A percentile compares a stretch with the other conserved stretches of the same genome.
Conservation (phyloP, 2,113 vertebrate species). For the Ciconia stormi region DNA sequence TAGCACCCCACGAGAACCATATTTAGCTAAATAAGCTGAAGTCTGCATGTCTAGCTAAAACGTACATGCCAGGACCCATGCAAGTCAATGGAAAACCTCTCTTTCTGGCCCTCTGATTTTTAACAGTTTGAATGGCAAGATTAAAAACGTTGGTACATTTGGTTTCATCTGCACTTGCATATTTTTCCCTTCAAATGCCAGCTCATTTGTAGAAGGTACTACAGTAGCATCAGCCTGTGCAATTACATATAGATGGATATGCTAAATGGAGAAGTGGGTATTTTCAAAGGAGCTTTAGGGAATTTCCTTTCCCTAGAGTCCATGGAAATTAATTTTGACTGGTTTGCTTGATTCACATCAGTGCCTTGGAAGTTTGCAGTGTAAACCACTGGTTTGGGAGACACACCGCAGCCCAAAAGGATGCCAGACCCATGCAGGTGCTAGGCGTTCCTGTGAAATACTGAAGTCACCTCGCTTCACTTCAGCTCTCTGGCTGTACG, state of each 20-base stretch:
- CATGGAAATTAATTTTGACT: not conserved
- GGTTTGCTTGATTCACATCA: not conserved
- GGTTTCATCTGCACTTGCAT: not conserved
- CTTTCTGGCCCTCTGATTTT: not conserved
- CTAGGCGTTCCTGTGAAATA: not conserved
- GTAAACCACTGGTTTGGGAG: not conserved
- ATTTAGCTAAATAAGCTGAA: not conserved
- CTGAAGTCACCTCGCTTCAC: not conserved
- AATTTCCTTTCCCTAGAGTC: not conserved
- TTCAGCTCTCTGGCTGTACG: not conserved
- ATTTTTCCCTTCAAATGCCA: not conserved
- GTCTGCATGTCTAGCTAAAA: not conserved
- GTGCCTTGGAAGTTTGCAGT: not conserved
- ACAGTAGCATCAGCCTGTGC: not conserved
- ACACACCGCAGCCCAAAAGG: fast-evolving
- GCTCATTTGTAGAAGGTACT: not conserved
- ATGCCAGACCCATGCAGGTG: not conserved
- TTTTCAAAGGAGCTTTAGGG: not conserved
- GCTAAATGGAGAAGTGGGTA: not conserved
- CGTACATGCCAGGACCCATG: not conserved
- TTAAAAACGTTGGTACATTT: not conserved
- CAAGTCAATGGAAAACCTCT: not conserved
- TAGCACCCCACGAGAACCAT: not conserved
- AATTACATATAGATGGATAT: not conserved
- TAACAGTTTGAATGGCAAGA: not conserved